Conservation (phyloP, 2,113 vertebrate genomes). For the Anseranas semipalmata region DNA sequence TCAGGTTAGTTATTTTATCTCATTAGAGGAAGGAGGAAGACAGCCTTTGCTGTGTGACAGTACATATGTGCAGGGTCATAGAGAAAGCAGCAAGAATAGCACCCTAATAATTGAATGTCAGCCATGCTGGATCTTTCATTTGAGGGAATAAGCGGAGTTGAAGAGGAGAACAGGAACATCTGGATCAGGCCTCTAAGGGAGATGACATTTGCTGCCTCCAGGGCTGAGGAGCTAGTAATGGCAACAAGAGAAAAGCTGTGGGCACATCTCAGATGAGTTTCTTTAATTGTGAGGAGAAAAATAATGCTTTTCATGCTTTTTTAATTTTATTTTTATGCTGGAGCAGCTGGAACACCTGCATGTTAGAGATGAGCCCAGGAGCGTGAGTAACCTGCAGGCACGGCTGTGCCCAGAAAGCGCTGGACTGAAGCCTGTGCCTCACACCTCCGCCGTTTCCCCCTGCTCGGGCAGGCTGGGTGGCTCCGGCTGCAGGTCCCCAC, state of each 20-base stretch:
- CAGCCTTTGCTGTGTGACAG: background rate
- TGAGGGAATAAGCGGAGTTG: background rate
- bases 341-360: background rate
- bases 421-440: background rate
- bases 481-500: background rate
- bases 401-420: accelerated
- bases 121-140: background rate
- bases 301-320: background rate
- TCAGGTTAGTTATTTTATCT: background rate
- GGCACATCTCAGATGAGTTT: background rate
- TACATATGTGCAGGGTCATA: accelerated
- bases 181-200: background rate
- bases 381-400: background rate
- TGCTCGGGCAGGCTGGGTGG: background rate
- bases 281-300: background rate
- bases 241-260: background rate
- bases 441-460: accelerated
- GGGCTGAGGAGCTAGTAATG: background rate
- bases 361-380: background rate
- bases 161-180: background rate
- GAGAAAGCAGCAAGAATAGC: background rate
- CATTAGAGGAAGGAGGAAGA: background rate
- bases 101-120: background rate
- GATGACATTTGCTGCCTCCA: background rate
- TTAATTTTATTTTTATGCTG: background rate